phyloP scores from a whole-genome alignment of 2,888 invertebrate species.

The Pseudanteris insignis region DNA sequence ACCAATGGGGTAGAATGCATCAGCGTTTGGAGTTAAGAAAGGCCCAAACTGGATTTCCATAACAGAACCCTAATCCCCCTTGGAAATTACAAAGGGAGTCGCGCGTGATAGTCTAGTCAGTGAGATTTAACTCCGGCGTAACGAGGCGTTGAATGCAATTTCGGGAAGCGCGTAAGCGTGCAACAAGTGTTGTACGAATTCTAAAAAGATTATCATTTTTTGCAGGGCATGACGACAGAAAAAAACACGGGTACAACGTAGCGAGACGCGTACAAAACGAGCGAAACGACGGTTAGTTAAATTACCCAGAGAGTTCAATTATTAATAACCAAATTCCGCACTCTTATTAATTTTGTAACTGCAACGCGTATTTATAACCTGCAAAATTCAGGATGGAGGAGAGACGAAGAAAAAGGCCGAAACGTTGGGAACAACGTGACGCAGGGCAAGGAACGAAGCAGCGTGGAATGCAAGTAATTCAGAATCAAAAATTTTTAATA shows the following conservation, averaged over 20 bases:
- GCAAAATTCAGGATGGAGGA: not conserved
- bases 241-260: not conserved
- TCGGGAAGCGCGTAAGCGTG: slow-evolving; percentile 24
- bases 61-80: slow-evolving; percentile 9
- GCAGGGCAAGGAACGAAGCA: slow-evolving; percentile 22
- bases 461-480: slow-evolving; percentile 40
- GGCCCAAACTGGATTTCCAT: slow-evolving; percentile 8
- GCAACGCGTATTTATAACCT: slow-evolving; percentile 2
- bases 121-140: slow-evolving; percentile 4
- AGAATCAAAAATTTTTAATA: slow-evolving; percentile 36
- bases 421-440: slow-evolving; percentile 1
- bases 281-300: no score
- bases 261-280: no score
- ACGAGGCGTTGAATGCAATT: slow-evolving; percentile 17
- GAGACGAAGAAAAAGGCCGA: not conserved
- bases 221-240: slow-evolving; percentile 1
- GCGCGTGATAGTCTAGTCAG: slow-evolving; percentile 12
- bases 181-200: slow-evolving; percentile 34
- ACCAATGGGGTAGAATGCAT: no score
- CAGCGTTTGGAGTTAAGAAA: slow-evolving; percentile 3
- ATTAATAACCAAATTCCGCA: slow-evolving; percentile 29
- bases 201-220: slow-evolving; percentile 31
- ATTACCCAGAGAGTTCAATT: slow-evolving; percentile 8
- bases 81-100: slow-evolving; percentile 1
- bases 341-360: slow-evolving; percentile 44